Evolutionary conservation across 2,797 vertebrate genomes (phyloP).

Genomic region (Galago senegalensis): DNA sequence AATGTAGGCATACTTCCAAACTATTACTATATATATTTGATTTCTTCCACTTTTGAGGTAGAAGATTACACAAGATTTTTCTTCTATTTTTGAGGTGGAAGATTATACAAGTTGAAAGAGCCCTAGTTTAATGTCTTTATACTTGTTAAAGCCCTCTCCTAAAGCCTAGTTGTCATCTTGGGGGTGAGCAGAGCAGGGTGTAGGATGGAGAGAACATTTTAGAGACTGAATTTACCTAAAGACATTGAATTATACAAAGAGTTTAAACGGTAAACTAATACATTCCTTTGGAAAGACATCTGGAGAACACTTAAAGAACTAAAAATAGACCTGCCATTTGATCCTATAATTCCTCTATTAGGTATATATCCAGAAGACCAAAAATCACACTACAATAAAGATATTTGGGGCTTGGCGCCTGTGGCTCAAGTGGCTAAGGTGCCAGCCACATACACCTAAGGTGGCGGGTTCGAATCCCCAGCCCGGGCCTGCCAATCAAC

Average conservation of each 20-base stretch:
- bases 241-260: constrained; percentile 37
- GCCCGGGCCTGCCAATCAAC: no score
- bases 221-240: constrained; percentile 60
- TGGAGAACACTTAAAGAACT: no score
- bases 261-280: neutral
- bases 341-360: no score
- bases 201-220: neutral
- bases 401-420: no score
- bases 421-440: no score
- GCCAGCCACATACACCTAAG: no score
- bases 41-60: constrained; percentile 28
- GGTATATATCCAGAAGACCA: no score
- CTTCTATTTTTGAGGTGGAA: constrained; percentile 46
- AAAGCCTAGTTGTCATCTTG: neutral
- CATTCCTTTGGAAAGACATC: no score
- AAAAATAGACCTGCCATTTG: no score
- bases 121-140: neutral
- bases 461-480: no score
- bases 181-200: neutral
- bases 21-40: no score
- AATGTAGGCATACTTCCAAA: constrained; percentile 14
- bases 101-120: neutral
- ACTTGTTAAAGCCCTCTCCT: neutral
- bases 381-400: no score
- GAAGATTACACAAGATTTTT: neutral